Evolutionary conservation across 2,888 invertebrate species (phyloP).

Genomic region (Chorisops tibialis): DNA sequence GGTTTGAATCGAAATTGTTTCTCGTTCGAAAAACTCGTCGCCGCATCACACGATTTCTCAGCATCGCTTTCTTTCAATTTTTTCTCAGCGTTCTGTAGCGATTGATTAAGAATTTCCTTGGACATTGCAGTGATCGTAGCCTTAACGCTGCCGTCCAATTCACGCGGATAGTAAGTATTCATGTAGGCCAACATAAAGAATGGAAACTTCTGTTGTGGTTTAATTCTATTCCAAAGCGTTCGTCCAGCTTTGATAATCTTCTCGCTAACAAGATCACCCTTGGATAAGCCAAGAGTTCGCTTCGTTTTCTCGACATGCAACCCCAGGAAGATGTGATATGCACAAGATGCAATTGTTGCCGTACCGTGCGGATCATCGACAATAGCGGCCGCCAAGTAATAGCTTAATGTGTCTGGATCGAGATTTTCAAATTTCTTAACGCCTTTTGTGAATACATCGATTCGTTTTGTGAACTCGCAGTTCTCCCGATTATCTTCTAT

Average conservation of each 20-base stretch:
- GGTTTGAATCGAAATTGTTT: too few species aligned
- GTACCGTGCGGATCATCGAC: conserved; percentile 16
- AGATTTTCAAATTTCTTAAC: conserved; percentile 18
- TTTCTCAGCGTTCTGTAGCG: background rate
- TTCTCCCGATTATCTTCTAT: background rate
- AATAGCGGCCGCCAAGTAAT: conserved; percentile 25
- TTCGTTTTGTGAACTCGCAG: background rate
- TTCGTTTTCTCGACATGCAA: conserved; percentile 13
- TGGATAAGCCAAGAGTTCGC: background rate
- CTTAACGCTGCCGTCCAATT: conserved; percentile 10
- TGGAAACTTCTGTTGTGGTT: conserved; percentile 22
- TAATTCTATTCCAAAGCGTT: conserved; percentile 22
- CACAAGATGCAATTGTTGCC: conserved; percentile 16
- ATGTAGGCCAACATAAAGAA: conserved; percentile 26
- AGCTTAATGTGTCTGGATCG: conserved; percentile 2
- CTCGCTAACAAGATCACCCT: background rate
- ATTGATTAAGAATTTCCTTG: background rate
- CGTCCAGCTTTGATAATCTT: conserved; percentile 15
- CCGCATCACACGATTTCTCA: background rate
- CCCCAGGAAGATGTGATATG: conserved; percentile 19
- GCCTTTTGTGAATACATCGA: conserved; percentile 1
- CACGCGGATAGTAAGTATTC: conserved; percentile 15
- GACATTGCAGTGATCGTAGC: background rate
- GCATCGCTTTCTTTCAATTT: background rate
- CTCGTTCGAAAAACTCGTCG: background rate